Conservation (phyloP, 2,113 vertebrate genomes). For the Fukomys damarensis region DNA sequence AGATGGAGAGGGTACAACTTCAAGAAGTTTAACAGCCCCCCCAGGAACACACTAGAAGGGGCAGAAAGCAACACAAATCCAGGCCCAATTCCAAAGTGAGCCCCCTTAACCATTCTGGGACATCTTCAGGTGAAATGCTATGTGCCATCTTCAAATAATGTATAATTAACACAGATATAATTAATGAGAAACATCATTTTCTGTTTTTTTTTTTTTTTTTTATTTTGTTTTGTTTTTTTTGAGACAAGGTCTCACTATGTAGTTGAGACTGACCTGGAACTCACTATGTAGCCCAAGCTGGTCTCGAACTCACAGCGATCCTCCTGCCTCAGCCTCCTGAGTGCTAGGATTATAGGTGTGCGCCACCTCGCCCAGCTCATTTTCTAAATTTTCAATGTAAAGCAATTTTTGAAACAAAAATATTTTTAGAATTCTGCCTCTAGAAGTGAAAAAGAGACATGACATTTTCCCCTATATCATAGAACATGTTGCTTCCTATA, state of each 20-base stretch:
- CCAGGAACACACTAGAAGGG: background rate
- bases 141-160: background rate
- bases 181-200: background rate
- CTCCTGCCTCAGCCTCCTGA: too few species aligned
- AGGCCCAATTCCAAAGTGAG: background rate
- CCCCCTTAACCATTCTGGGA: background rate
- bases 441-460: background rate
- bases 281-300: too few species aligned
- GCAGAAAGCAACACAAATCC: background rate
- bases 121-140: background rate
- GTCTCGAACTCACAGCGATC: too few species aligned
- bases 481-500: background rate
- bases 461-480: background rate
- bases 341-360: too few species aligned
- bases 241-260: background rate
- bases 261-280: too few species aligned
- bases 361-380: too few species aligned
- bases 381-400: constrained; percentile 32
- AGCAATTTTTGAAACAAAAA: constrained; percentile 18
- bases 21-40: background rate
- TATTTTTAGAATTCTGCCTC: constrained; percentile 32
- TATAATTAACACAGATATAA: background rate
- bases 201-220: too few species aligned
- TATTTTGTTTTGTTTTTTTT: too few species aligned
- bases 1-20: background rate